Evolutionary conservation across 2,113 vertebrate species (phyloP).

Genomic region (Jacana jacana): DNA sequence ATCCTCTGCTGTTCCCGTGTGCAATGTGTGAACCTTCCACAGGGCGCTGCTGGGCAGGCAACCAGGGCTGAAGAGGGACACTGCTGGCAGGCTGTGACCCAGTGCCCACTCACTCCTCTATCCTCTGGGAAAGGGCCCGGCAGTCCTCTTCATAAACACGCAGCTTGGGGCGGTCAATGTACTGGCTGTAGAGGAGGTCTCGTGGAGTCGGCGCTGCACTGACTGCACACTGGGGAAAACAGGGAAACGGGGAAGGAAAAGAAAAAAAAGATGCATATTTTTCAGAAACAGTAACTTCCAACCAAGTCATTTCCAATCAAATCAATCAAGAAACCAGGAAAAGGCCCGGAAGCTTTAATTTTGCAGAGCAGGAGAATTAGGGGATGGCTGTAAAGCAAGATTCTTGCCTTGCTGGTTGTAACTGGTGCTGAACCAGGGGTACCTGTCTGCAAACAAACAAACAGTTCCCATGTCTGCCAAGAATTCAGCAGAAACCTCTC

Average conservation of each 20-base stretch:
- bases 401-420: background rate
- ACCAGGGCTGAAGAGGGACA: background rate
- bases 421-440: background rate
- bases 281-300: background rate
- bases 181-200: constrained; percentile 80
- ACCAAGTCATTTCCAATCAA: background rate
- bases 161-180: constrained; percentile 83
- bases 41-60: background rate
- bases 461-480: background rate
- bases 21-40: background rate
- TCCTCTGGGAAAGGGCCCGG: constrained; percentile 74
- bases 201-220: constrained; percentile 63
- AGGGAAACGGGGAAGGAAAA: background rate
- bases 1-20: background rate
- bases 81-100: background rate
- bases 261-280: background rate
- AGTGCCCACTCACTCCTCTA: constrained; percentile 78
- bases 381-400: background rate
- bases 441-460: background rate
- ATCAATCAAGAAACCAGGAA: background rate
- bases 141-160: constrained; percentile 85
- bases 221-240: constrained; percentile 70
- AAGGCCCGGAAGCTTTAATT: background rate
- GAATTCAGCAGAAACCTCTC: background rate
- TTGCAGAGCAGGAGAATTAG: background rate